A percentile compares a stretch with the other conserved stretches of the same genome.
phyloP scores from a whole-genome alignment of 2,113 vertebrate genomes.

The Pipra filicauda region DNA sequence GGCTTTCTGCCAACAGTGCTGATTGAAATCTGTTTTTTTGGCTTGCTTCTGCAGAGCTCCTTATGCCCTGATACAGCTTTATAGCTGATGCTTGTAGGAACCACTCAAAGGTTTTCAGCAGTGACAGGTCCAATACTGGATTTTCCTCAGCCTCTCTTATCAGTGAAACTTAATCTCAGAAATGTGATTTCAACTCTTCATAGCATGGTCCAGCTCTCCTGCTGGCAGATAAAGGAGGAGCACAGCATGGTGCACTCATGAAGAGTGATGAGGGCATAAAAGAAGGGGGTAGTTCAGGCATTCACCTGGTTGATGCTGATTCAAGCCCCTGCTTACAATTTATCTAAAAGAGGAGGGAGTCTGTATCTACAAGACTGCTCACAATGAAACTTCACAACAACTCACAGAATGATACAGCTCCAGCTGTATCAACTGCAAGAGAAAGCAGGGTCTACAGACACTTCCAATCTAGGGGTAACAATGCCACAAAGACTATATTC shows the following conservation, averaged over 20 bases:
- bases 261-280: not conserved
- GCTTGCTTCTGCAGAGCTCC: not conserved
- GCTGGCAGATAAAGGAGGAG: not conserved
- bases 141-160: not conserved
- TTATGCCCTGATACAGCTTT: not conserved
- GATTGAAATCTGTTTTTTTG: not conserved
- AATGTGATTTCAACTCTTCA: not conserved
- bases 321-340: not conserved
- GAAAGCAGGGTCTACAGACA: not conserved
- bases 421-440: not conserved
- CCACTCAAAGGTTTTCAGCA: not conserved
- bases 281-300: not conserved
- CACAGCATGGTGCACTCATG: not conserved
- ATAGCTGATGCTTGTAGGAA: not conserved
- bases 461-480: not conserved
- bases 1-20: not conserved
- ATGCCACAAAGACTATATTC: not conserved
- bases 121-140: not conserved
- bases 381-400: not conserved
- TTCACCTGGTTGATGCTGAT: not conserved
- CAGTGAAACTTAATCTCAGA: not conserved
- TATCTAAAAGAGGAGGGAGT: not conserved
- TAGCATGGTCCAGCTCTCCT: not conserved
- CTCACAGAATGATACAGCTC: not conserved
- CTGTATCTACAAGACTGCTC: not conserved